These are phyloP conservation scores for Eptesicus fuscus DNA, from an alignment of 2,113 vertebrate genomes.

Conservation along the genomic window DNA sequence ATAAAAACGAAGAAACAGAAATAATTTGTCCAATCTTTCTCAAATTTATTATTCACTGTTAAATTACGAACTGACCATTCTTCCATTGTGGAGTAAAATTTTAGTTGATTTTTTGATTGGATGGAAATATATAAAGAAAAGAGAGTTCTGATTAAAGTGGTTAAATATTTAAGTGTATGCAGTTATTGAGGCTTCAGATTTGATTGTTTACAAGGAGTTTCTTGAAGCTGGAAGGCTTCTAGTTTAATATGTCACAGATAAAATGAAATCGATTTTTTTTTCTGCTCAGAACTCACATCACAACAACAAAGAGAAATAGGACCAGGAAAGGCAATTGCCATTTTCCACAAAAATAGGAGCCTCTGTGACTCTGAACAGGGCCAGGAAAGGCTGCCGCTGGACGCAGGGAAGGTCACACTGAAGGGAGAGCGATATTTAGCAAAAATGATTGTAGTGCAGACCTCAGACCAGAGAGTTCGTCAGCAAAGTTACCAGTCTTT, in stretches of 20 bases:
- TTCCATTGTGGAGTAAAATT: not conserved
- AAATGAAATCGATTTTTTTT: not conserved
- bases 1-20: not conserved
- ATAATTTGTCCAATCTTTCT: not conserved
- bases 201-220: not conserved
- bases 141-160: not conserved
- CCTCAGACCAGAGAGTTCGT: not conserved
- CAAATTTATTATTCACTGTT: not conserved
- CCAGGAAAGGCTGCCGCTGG: not conserved
- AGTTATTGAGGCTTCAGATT: not conserved
- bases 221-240: not conserved
- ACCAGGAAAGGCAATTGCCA: not conserved
- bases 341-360: not conserved
- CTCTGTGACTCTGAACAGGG: not conserved
- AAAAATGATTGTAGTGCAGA: not conserved
- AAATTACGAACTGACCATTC: not conserved
- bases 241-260: not conserved
- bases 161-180: not conserved
- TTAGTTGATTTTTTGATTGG: not conserved
- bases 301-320: not conserved
- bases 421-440: not conserved
- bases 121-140: not conserved
- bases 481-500: not conserved
- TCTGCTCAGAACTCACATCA: not conserved
- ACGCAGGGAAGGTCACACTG: not conserved